Conservation (phyloP, 2,888 invertebrate species). For the Furcula furcula region DNA sequence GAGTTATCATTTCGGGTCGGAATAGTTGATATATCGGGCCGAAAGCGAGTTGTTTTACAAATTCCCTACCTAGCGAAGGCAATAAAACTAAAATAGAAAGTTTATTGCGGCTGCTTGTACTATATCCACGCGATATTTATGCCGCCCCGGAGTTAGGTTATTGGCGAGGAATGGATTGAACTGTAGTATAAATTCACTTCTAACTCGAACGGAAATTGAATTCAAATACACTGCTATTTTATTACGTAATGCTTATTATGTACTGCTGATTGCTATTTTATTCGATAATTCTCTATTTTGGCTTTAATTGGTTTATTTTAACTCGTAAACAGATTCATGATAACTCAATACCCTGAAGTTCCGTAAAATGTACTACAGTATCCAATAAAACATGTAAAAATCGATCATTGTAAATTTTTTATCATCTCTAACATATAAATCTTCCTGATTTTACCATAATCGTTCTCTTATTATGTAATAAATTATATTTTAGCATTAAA, state of each 20-base stretch:
- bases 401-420: too few species aligned
- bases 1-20: slow-evolving; percentile 21
- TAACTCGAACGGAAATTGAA: slow-evolving; percentile 35
- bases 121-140: slow-evolving; percentile 43
- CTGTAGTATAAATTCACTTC: slow-evolving; percentile 36
- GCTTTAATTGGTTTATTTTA: too few species aligned
- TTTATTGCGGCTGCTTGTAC: slow-evolving; percentile 45
- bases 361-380: too few species aligned
- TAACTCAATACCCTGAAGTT: too few species aligned
- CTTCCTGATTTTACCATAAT: too few species aligned
- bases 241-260: slow-evolving; percentile 10
- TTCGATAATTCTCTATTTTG: too few species aligned
- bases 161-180: slow-evolving; percentile 36
- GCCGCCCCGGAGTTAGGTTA: slow-evolving; percentile 30
- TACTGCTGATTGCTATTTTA: slow-evolving; percentile 7
- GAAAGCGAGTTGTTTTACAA: slow-evolving; percentile 31
- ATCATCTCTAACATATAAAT: too few species aligned
- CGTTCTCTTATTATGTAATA: too few species aligned
- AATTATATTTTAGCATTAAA: too few species aligned
- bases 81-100: slow-evolving; percentile 54
- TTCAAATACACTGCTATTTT: slow-evolving; percentile 19
- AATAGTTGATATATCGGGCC: slow-evolving; percentile 24
- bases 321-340: too few species aligned
- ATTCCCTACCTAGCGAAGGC: slow-evolving; percentile 33
- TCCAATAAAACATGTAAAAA: too few species aligned